Evolutionary conservation across 2,888 invertebrate species (phyloP).

Genomic region (Pyrochroa serraticornis): DNA sequence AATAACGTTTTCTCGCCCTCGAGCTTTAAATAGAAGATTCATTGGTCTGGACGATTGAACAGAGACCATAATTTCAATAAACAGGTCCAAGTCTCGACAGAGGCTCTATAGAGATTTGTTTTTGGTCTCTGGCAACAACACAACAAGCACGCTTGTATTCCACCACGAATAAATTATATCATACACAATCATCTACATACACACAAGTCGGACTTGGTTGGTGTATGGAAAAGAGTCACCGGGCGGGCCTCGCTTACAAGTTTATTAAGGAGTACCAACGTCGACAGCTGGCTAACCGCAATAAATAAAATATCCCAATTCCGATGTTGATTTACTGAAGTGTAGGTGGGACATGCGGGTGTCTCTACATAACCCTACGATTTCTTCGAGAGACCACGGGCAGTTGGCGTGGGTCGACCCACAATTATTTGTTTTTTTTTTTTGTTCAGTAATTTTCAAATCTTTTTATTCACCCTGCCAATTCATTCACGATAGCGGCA

Average conservation of each 20-base stretch:
- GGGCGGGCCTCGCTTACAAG: conserved; percentile 44
- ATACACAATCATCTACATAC: conserved; percentile 31
- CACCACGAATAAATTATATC: conserved; percentile 35
- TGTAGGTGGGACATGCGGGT: conserved; percentile 36
- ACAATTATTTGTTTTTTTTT: conserved; percentile 37
- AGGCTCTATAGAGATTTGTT: conserved; percentile 46
- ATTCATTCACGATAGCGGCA: no score
- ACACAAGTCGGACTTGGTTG: conserved; percentile 32
- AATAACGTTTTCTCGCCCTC: background rate
- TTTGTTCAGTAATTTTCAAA: background rate
- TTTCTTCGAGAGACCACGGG: conserved; percentile 28
- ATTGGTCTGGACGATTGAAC: background rate
- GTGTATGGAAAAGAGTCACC: conserved; percentile 18
- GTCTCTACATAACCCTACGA: conserved; percentile 32
- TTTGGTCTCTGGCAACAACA: conserved; percentile 36
- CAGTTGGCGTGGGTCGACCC: conserved; percentile 37
- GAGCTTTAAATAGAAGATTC: background rate
- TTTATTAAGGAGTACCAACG: conserved; percentile 51
- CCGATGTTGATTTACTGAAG: conserved; percentile 42
- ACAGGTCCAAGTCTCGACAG: conserved; percentile 33
- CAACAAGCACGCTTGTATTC: conserved; percentile 30
- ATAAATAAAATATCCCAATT: conserved; percentile 53
- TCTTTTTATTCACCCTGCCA: no score
- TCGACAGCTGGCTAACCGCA: conserved; percentile 46
- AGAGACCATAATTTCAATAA: conserved; percentile 7